Percentiles rank a stretch among this genome's conserved stretches.
Conservation (phyloP, 2,113 vertebrate genomes). For the Nymphicus hollandicus region DNA sequence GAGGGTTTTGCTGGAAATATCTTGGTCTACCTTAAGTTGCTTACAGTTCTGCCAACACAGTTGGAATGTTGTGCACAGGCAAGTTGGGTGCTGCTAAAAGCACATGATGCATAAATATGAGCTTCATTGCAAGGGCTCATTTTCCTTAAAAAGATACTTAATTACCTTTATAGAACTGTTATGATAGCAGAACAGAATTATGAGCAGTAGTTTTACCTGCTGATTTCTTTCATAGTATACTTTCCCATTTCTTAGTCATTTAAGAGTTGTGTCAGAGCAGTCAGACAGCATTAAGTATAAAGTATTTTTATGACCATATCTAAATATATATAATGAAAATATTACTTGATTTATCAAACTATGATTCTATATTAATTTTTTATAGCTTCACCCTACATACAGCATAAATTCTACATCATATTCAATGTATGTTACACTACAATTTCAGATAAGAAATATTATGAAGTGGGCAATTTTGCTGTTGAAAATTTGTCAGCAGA, state of each 20-base stretch:
- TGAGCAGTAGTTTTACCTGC: background rate
- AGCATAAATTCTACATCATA: background rate
- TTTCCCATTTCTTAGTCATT: background rate
- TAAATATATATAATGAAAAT: conserved; percentile 4
- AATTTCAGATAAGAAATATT: conserved; percentile 42
- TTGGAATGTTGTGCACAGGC: background rate
- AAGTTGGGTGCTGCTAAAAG: background rate
- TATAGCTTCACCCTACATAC: background rate
- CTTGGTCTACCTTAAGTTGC: background rate
- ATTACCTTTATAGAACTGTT: background rate
- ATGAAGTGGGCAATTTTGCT: conserved; percentile 3
- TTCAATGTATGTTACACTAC: background rate
- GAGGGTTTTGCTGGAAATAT: background rate
- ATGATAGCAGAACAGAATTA: background rate
- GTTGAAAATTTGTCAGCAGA: background rate
- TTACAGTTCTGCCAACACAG: background rate
- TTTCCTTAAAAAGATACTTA: background rate
- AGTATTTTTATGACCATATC: background rate
- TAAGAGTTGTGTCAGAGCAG: background rate
- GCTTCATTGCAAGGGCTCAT: background rate
- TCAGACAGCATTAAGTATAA: background rate
- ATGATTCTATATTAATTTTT: background rate
- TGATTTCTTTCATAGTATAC: background rate
- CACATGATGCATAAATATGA: background rate
- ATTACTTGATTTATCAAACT: conserved; percentile 4